Evolutionary conservation across 2,888 invertebrate genomes (phyloP).

Genomic region (Ophion ventricosus): DNA sequence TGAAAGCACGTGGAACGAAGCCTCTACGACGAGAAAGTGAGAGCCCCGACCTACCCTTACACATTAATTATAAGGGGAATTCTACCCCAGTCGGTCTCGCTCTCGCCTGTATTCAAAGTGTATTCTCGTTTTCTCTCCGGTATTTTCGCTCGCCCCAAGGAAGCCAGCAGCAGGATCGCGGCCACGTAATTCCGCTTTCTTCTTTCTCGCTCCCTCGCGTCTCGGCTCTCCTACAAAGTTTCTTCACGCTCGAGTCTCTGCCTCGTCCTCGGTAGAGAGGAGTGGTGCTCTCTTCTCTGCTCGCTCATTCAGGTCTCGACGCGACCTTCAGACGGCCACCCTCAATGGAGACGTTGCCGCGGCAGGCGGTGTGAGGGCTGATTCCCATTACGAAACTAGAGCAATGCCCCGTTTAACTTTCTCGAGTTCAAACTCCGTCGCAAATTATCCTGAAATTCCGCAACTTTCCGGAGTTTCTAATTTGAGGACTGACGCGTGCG

Average conservation of each 20-base stretch:
- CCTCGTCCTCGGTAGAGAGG: constrained; percentile 57
- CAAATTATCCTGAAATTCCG: constrained; percentile 46
- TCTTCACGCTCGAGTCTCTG: constrained; percentile 69
- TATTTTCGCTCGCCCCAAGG: constrained; percentile 60
- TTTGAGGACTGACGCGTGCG: neutral
- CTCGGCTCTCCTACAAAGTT: constrained; percentile 70
- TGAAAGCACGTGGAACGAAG: constrained; percentile 70
- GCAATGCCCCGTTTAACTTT: constrained; percentile 65
- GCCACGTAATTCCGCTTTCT: constrained; percentile 68
- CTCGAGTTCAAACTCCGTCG: constrained; percentile 42
- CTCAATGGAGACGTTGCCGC: constrained; percentile 70
- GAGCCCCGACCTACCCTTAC: constrained; percentile 82
- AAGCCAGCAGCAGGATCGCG: constrained; percentile 49
- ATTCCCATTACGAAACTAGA: constrained; percentile 73
- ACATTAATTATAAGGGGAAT: constrained; percentile 83
- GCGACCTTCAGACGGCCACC: constrained; percentile 74
- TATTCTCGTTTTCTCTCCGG: constrained; percentile 57
- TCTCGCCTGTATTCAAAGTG: constrained; percentile 51
- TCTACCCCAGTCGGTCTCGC: constrained; percentile 62
- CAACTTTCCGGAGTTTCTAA: constrained; percentile 36
- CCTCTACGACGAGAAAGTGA: constrained; percentile 62
- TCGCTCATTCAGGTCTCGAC: constrained; percentile 72
- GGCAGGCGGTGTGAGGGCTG: constrained; percentile 73
- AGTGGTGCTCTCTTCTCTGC: constrained; percentile 55
- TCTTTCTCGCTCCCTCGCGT: constrained; percentile 70